phyloP scores from a whole-genome alignment of 2,888 invertebrate species.

The Philereme transversata region DNA sequence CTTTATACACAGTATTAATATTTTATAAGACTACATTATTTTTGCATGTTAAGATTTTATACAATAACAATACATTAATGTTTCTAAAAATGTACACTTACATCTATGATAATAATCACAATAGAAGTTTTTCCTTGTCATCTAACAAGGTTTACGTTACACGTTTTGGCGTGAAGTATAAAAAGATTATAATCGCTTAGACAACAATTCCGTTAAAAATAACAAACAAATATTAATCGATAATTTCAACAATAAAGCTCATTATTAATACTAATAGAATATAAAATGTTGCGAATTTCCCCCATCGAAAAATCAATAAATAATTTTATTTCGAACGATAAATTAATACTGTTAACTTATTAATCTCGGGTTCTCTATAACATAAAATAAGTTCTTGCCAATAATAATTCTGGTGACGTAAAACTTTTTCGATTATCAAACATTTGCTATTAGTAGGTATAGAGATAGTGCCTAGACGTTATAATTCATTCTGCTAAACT shows the following conservation, averaged over 20 bases:
- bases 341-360: constrained; percentile 29
- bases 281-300: background rate
- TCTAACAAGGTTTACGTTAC: constrained; percentile 50
- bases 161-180: constrained; percentile 44
- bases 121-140: constrained; percentile 50
- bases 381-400: constrained; percentile 41
- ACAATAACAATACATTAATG: constrained; percentile 50
- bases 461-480: constrained; percentile 60
- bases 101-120: constrained; percentile 60
- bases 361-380: constrained; percentile 20
- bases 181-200: constrained; percentile 15
- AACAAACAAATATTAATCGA: constrained; percentile 10
- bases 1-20: constrained; percentile 18
- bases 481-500: constrained; percentile 73
- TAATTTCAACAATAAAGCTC: constrained; percentile 21
- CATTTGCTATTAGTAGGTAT: constrained; percentile 65
- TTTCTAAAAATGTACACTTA: constrained; percentile 52
- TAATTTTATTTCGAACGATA: constrained; percentile 13
- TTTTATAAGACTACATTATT: constrained; percentile 33
- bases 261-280: background rate
- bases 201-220: constrained; percentile 20
- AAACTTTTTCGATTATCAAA: constrained; percentile 73
- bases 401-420: constrained; percentile 50
- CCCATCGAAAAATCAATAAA: constrained; percentile 6
- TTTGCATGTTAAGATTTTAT: constrained; percentile 47